A percentile compares a stretch with the other conserved stretches of the same genome.
phyloP scores from a whole-genome alignment of 2,113 vertebrate genomes.

The Orthonyx spaldingii region DNA sequence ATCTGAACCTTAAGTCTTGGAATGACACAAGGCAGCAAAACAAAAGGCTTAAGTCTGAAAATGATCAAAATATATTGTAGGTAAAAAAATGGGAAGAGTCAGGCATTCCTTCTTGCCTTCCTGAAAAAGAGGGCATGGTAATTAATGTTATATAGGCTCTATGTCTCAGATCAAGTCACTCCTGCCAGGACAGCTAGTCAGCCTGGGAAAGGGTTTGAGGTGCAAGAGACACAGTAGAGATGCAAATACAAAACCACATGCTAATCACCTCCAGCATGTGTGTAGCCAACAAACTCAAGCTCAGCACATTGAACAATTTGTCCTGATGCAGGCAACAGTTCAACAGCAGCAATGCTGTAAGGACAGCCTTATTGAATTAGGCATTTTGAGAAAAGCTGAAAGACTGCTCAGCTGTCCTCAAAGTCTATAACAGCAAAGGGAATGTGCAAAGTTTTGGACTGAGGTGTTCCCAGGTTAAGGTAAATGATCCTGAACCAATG shows the following conservation, averaged over 20 bases:
- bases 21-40: neutral
- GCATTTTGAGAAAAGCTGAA: neutral
- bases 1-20: neutral
- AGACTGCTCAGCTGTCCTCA: neutral
- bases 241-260: neutral
- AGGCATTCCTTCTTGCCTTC: neutral
- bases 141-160: neutral
- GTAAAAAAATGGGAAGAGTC: neutral
- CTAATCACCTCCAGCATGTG: neutral
- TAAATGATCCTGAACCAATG: neutral
- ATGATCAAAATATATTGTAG: neutral
- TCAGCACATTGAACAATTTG: neutral
- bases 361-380: neutral
- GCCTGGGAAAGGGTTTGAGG: neutral
- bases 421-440: neutral
- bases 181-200: neutral
- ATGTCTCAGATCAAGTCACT: neutral
- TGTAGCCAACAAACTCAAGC: neutral
- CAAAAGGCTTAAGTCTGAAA: neutral
- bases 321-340: neutral
- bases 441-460: neutral
- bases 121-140: neutral
- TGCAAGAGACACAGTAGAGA: neutral
- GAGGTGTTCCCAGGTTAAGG: neutral
- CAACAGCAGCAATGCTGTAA: neutral